Conservation (phyloP, 2,888 invertebrate species). For the Choristoneura rosaceana region DNA sequence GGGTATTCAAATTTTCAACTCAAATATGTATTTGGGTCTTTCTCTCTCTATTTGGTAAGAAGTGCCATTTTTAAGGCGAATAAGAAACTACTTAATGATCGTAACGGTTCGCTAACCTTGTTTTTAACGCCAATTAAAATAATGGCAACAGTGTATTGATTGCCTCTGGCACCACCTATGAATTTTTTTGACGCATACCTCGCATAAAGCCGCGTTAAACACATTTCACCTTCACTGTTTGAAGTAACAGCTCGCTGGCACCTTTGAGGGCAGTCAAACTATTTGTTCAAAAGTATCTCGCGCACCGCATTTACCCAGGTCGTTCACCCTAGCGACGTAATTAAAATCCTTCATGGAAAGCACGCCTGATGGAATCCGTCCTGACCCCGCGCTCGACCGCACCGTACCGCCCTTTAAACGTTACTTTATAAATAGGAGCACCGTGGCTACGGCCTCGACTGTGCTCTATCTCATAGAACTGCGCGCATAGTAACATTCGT, state of each 20-base stretch:
- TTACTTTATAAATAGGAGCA: conserved; percentile 79
- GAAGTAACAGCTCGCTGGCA: conserved; percentile 15
- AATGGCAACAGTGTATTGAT: conserved; percentile 13
- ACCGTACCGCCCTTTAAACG: conserved; percentile 74
- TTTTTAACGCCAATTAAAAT: conserved; percentile 20
- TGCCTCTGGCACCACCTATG: background rate
- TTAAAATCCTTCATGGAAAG: conserved; percentile 85
- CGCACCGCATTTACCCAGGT: conserved; percentile 60
- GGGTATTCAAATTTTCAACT: conserved; percentile 22
- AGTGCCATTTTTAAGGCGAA: conserved; percentile 10
- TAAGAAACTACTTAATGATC: conserved; percentile 18
- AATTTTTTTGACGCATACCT: background rate
- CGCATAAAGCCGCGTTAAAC: background rate
- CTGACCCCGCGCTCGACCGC: conserved; percentile 78
- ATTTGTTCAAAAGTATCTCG: conserved; percentile 45
- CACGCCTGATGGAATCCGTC: conserved; percentile 81
- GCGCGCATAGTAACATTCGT: background rate
- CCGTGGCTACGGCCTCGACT: conserved; percentile 42
- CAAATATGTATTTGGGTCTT: conserved; percentile 23
- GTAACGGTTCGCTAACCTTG: conserved; percentile 25
- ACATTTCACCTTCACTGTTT: conserved; percentile 11
- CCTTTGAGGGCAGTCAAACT: conserved; percentile 33
- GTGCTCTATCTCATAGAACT: conserved; percentile 19
- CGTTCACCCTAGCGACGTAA: conserved; percentile 78
- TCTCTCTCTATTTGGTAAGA: conserved; percentile 9